Percentiles rank a stretch among this genome's conserved stretches.
These are phyloP conservation scores for Pristionchus exspectatus DNA, from an alignment of 2,888 invertebrate genomes.

Conservation along the genomic window DNA sequence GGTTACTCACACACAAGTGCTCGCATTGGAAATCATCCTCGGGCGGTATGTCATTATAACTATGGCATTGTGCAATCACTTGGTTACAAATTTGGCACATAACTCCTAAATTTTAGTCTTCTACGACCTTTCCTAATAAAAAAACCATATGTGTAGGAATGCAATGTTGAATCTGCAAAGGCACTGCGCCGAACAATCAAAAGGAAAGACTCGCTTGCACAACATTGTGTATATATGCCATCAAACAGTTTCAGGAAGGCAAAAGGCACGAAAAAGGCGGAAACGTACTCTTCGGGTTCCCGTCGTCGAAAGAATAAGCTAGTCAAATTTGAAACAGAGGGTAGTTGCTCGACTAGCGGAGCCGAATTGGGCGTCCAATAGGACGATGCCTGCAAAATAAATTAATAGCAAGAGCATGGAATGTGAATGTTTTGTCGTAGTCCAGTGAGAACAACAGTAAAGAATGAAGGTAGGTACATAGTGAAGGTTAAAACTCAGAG, in stretches of 20 bases:
- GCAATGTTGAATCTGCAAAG: background rate
- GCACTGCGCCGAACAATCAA: background rate
- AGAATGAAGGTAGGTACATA: too few species aligned
- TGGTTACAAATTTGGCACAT: background rate
- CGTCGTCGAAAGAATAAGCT: background rate
- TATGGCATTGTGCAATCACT: background rate
- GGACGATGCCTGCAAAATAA: background rate
- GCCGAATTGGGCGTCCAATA: conserved; percentile 7
- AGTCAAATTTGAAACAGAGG: background rate
- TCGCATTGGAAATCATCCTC: background rate
- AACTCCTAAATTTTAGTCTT: too few species aligned
- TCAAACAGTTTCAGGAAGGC: background rate
- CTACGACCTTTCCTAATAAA: too few species aligned
- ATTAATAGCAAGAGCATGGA: background rate
- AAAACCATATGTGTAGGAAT: too few species aligned
- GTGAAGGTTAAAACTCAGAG: background rate
- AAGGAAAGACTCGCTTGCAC: background rate
- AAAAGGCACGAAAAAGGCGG: background rate
- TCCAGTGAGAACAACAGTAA: background rate
- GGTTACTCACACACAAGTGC: background rate
- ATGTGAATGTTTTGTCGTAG: background rate
- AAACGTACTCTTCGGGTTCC: conserved; percentile 12
- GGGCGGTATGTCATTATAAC: background rate
- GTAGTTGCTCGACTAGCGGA: background rate
- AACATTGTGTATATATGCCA: background rate